Evolutionary conservation across 2,113 vertebrate genomes (phyloP).

Genomic region (Illadopsis cleaveri): DNA sequence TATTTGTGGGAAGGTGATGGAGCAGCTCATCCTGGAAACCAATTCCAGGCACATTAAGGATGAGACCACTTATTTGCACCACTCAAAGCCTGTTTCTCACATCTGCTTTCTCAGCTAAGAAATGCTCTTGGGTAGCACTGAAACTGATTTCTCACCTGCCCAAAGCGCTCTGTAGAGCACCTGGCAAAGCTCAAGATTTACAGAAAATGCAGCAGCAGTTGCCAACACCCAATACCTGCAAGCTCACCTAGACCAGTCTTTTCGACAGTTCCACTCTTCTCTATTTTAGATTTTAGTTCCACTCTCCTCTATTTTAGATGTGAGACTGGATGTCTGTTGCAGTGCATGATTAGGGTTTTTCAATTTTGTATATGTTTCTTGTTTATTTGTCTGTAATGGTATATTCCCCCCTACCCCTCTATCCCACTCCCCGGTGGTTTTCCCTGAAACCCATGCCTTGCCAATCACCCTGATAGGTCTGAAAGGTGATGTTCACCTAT

Average conservation of each 20-base stretch:
- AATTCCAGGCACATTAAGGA: not conserved
- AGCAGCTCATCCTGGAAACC: not conserved
- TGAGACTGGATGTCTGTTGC: accelerated
- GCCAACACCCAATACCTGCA: not conserved
- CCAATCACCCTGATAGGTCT: too few relatives aligned
- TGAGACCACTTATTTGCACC: not conserved
- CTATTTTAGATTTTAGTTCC: not conserved
- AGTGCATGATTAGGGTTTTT: too few relatives aligned
- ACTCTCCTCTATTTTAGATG: not conserved
- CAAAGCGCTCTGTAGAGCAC: not conserved
- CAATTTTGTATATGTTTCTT: too few relatives aligned
- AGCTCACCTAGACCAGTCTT: not conserved
- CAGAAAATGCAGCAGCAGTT: not conserved
- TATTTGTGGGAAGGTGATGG: not conserved
- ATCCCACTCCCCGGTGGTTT: too few relatives aligned
- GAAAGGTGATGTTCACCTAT: too few relatives aligned
- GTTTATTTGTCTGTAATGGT: too few relatives aligned
- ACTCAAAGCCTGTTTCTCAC: not conserved
- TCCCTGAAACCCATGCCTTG: too few relatives aligned
- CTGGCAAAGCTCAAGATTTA: not conserved
- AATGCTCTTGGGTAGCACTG: too few relatives aligned
- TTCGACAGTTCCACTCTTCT: not conserved
- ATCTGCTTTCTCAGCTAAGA: not conserved
- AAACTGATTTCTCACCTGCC: not conserved
- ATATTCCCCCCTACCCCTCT: too few relatives aligned